Evolutionary conservation across 2,113 vertebrate genomes (phyloP), one percentile per base, ranked within the genome.

Genomic region (Talpa occidentalis): DNA sequence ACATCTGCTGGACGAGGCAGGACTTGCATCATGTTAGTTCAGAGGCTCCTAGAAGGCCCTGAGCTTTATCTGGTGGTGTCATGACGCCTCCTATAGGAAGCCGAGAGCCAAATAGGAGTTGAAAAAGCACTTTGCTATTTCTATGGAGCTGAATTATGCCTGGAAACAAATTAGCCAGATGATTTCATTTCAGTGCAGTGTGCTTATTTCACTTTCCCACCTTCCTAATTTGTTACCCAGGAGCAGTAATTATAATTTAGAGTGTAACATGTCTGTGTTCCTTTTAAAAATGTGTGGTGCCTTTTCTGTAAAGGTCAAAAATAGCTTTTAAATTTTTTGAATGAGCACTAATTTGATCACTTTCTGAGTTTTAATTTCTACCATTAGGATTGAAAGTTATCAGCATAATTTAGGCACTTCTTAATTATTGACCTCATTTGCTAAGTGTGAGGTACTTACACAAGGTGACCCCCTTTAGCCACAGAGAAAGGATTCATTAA

Each of bases 1-100:
- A 96, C 97, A 97, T 89, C 97, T 97, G 92, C 96, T 96, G 97
- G 97, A 76, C 12, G 85, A 54, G 22, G 88, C 52, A 2, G 90
- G 97, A 84, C 77, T 91, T 97, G 94, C 97, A 95, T 12, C 62
- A 0, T 26, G 21, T 26, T 32, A 44, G 93, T 49, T 44, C 90
- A 19, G 35, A 81, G 67, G 77, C 69, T 64, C 64, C 32, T 4
- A 35, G 2, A 87, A 91, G 82, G 89, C 70, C 83, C 86, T 72
- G 0, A 5, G 1, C 62, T 64, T 47, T 3, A 2, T 95, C 81
- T 11, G 10, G 19, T 22, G 88, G 97, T 97, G 7, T 92, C 92
- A 5, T 0, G 24, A 73, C 59, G 97, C 97, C 97, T 95, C 97
- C 97, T 97, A 70, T 95, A 90, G 97, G 97, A 92, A 10, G 49